Percentiles rank a stretch among this genome's conserved stretches.
phyloP scores from a whole-genome alignment of 2,888 invertebrate species.

The Gari tellinella region DNA sequence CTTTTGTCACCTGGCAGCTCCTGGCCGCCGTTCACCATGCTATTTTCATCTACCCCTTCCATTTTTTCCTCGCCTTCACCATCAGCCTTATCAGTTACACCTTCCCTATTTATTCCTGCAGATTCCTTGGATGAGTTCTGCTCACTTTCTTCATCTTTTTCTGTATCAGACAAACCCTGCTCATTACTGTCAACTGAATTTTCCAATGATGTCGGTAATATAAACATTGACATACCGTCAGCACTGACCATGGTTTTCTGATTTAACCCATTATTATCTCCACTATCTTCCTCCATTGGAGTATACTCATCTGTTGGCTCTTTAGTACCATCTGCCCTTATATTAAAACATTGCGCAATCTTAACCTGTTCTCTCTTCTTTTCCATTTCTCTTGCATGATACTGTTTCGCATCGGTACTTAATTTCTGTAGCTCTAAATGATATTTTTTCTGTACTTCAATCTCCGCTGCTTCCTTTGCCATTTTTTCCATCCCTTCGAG shows the following conservation, averaged over 20 bases:
- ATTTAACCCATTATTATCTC: slow-evolving; percentile 1
- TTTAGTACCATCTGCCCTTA: slow-evolving; percentile 27
- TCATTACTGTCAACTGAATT: slow-evolving; percentile 1
- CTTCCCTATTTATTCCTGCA: slow-evolving; percentile 37
- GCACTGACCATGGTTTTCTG: slow-evolving; percentile 44
- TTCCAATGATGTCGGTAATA: slow-evolving; percentile 47
- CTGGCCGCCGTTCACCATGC: slow-evolving; percentile 11
- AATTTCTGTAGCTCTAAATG: slow-evolving; percentile 39
- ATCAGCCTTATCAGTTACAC: slow-evolving; percentile 28
- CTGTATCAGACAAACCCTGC: too few relatives aligned
- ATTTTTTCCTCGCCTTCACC: slow-evolving; percentile 18
- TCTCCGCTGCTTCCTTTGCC: slow-evolving; percentile 32
- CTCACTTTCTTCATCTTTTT: slow-evolving; percentile 34
- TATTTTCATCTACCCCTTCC: slow-evolving; percentile 6
- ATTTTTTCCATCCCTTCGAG: slow-evolving; percentile 45
- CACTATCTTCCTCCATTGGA: slow-evolving; percentile 9
- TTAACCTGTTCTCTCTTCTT: slow-evolving; percentile 34
- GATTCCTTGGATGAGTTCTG: slow-evolving; percentile 57
- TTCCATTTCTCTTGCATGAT: slow-evolving; percentile 15
- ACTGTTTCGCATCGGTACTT: slow-evolving; percentile 22
- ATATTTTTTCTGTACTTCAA: slow-evolving; percentile 49
- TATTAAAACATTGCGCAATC: slow-evolving; percentile 46
- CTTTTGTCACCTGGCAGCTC: slow-evolving; percentile 1
- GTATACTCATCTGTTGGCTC: slow-evolving; percentile 6
- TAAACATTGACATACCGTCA: slow-evolving; percentile 66